These are phyloP conservation scores for Tenebrio molitor DNA, from an alignment of 1,140 invertebrate species.

Conservation along the genomic window DNA sequence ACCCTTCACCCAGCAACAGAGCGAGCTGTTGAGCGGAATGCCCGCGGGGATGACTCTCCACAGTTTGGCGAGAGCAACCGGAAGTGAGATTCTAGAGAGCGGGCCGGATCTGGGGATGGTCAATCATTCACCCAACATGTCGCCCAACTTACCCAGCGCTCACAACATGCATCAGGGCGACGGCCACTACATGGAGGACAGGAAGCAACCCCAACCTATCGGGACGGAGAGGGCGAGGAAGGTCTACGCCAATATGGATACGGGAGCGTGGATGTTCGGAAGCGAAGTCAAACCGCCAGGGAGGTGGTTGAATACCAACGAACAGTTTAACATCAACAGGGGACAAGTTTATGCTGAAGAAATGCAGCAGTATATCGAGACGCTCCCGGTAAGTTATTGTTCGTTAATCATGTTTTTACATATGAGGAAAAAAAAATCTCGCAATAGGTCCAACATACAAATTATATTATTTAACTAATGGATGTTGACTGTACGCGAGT, in stretches of 20 bases:
- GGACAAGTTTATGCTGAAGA: conserved; percentile 63
- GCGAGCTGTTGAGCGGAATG: conserved; percentile 61
- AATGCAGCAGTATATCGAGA: conserved; percentile 67
- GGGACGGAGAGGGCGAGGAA: conserved; percentile 83
- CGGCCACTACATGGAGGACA: conserved; percentile 70
- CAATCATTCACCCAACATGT: conserved; percentile 73
- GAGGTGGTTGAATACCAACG: conserved; percentile 57
- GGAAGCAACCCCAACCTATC: conserved; percentile 82
- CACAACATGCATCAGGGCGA: conserved; percentile 58
- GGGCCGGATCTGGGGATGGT: conserved; percentile 61
- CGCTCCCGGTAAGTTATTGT: conserved; percentile 66
- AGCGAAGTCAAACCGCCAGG: conserved; percentile 67
- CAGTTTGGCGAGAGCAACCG: conserved; percentile 67
- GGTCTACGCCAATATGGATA: conserved; percentile 67
- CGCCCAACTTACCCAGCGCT: conserved; percentile 68
- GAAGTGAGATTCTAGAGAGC: conserved; percentile 71
- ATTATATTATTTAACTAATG: too few species aligned
- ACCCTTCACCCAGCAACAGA: conserved; percentile 58
- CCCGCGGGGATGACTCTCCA: conserved; percentile 65
- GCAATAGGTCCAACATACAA: too few species aligned
- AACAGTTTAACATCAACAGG: conserved; percentile 62
- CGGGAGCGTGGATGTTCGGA: conserved; percentile 74
- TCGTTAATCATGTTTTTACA: too few species aligned
- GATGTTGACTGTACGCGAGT: too few species aligned
- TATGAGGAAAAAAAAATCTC: too few species aligned